phyloP scores from a whole-genome alignment of 2,113 vertebrate species.

The Xiphophorus maculatus region DNA sequence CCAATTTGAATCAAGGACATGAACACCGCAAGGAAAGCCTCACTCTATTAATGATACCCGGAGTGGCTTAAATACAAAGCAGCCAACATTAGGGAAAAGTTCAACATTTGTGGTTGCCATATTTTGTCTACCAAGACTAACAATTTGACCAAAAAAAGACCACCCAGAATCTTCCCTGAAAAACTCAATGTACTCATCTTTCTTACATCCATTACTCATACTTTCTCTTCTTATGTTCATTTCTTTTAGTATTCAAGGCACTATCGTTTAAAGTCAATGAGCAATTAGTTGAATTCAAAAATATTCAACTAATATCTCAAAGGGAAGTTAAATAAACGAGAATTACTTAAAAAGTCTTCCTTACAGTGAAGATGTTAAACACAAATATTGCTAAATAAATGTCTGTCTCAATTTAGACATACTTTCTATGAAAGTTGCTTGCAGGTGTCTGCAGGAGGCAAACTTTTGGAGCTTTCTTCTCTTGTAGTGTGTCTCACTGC shows the following conservation, averaged over 20 bases:
- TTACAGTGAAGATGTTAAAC: neutral
- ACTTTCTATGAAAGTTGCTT: neutral
- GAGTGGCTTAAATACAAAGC: constrained; percentile 53
- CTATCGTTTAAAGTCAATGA: constrained; percentile 13
- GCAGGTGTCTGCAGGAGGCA: too few species aligned
- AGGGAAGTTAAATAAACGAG: too few species aligned
- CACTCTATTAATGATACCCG: constrained; percentile 41
- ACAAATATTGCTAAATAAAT: neutral
- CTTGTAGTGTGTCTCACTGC: too few species aligned
- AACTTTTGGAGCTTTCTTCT: too few species aligned
- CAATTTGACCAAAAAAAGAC: constrained; percentile 51
- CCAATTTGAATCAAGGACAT: constrained; percentile 47
- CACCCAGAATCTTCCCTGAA: constrained; percentile 59
- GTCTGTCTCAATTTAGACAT: neutral
- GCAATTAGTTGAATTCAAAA: neutral
- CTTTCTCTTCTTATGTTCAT: constrained; percentile 45
- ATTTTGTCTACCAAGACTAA: constrained; percentile 42
- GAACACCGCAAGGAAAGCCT: constrained; percentile 24
- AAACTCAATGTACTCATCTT: constrained; percentile 32
- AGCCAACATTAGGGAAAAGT: constrained; percentile 51
- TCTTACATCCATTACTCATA: constrained; percentile 57
- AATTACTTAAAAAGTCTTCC: neutral
- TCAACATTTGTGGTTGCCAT: constrained; percentile 30
- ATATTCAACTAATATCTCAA: too few species aligned
- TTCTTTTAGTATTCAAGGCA: constrained; percentile 24